Evolutionary conservation across 2,113 vertebrate species (phyloP), one percentile per base, ranked within the genome.

Genomic region (Podarcis muralis): DNA sequence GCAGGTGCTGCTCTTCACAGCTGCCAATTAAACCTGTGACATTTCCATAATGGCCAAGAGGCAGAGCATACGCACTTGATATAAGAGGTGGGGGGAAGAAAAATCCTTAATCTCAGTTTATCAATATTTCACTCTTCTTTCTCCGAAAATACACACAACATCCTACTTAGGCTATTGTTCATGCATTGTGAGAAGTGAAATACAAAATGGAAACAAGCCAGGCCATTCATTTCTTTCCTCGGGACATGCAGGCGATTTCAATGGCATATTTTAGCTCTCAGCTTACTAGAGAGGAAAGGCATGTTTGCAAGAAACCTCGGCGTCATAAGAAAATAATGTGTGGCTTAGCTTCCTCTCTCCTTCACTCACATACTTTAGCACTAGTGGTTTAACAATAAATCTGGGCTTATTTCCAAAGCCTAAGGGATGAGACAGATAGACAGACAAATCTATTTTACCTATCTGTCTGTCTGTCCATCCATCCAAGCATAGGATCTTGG

Each of bases 1-100:
- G 96, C 97, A 98, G 97, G 97, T 98, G 97, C 97, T 98, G 97
- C 95, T 97, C 91, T 97, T 98, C 97, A 97, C 96, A 97, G 96
- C 97, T 97, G 97, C 96, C 97, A 97, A 96, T 98, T 98, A 98
- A 96, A 96, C 96, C 93, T 94, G 81, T 97, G 97, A 97, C 92
- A 96, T 97, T 97, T 97, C 93, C 95, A 96, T 97, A 95, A 89
- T 97, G 96, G 97, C 97, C 96, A 95, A 93, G 90, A 97, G 97
- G 97, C 97, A 97, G 86, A 95, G 95, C 93, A 93, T 96, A 97
- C 94, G 93, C 92, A 93, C 93, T 96, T 96, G 96, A 97, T 96
- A 96, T 94, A 95, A 96, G 32, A n/a, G 22, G 48, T 32, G 83
- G 3, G 81, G 22, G 23, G 13, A 13, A n/a, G 20, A 16, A 11